Evolutionary conservation across 2,888 invertebrate genomes (phyloP), one percentile per base, ranked within the genome.

Genomic region (Synergus umbraculus): DNA sequence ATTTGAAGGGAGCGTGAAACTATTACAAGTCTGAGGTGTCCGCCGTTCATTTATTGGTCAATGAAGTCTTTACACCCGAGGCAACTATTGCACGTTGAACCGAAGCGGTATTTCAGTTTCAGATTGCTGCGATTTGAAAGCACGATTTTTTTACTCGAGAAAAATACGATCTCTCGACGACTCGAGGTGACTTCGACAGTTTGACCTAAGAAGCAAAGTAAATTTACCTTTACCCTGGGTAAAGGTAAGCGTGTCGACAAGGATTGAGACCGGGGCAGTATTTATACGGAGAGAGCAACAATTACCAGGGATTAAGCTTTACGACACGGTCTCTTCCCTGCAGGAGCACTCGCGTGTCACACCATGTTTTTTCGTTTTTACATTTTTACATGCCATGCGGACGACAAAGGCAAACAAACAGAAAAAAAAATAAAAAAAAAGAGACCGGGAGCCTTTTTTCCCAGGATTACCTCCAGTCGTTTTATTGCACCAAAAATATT

Each of bases 1-100:
- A 54, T 73, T 73, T 49, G 73, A 73, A 73, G 73, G 73, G 73
- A 73, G 73, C 73, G 73, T 73, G 73, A 73, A 73, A 54, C 73
- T 54, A 46, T 46, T 54, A 49, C 73, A 73, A 73, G 49, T 73
- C 73, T 73, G 46, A 73, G 73, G 73, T 73, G 73, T 73, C 73
- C 44, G 66, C 66, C 46, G 37, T 73, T 73, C 73, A 54, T 73
- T 73, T 73, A 73, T 54, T 73, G 73, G 73, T 73, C 49, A 54
- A 73, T 54, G 29, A 54, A 73, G 46, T 73, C 49, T 69, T 15
- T 73, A 49, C 49, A 73, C 73, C 73, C 73, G 73, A 73, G 73
- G 73, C 73, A n/a, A 54, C 54, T 73, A 73, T 73, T 73, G 73
- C 73, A 54, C 67, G 67, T 18, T 18, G 15, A 66, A 41, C 66